These are phyloP conservation scores for Acanthurus tractus DNA, from an alignment of 2,797 vertebrate genomes.

Conservation along the genomic window DNA sequence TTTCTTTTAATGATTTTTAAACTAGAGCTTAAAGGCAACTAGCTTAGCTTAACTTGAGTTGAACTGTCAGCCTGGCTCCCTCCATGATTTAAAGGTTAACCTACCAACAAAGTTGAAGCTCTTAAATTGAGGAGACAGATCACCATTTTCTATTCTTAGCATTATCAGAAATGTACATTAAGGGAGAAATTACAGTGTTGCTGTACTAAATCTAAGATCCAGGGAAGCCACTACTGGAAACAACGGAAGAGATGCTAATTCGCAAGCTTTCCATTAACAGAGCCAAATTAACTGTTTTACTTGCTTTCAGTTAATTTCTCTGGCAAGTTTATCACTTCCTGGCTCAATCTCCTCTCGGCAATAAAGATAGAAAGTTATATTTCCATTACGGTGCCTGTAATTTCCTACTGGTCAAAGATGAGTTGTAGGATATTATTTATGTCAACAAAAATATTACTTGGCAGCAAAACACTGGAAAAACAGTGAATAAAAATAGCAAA, in stretches of 20 bases:
- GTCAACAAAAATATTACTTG: too few relatives aligned
- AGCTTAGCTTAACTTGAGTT: not conserved
- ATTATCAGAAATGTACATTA: not conserved
- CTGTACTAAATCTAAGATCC: not conserved
- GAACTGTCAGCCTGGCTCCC: not conserved
- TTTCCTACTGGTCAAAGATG: not conserved
- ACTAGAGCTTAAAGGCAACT: not conserved
- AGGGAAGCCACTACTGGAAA: not conserved
- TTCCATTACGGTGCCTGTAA: not conserved
- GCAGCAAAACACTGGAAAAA: too few relatives aligned
- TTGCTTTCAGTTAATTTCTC: not conserved
- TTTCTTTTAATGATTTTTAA: too few relatives aligned
- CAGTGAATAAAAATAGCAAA: not conserved
- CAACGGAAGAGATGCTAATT: not conserved
- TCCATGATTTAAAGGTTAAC: not conserved
- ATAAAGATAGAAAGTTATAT: not conserved
- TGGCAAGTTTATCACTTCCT: not conserved
- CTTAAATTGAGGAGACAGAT: not conserved
- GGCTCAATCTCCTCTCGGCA: not conserved
- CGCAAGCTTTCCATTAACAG: not conserved
- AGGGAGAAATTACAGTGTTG: not conserved
- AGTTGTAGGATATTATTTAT: not conserved
- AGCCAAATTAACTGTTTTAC: not conserved
- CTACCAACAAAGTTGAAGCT: too few relatives aligned
- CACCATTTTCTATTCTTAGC: not conserved